Evolutionary conservation across 2,797 vertebrate genomes (phyloP), one percentile per base, ranked within the genome.

Genomic region (Amphiprion clarkii): DNA sequence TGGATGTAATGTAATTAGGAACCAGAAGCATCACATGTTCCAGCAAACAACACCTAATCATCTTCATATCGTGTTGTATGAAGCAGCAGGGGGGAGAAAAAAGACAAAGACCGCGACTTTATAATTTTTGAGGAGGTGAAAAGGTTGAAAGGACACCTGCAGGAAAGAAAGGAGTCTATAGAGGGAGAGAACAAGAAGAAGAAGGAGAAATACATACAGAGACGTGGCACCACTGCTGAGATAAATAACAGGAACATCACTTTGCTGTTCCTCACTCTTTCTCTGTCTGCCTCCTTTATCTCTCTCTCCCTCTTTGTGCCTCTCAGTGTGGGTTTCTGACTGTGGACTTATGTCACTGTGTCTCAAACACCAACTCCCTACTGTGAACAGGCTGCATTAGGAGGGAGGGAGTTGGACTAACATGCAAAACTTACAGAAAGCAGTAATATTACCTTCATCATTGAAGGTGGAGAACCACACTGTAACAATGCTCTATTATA

Each of bases 211-310:
- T 64, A 81, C 71, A 83, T 54, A 83, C 51, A 82, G 57, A 39
- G 67, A 62, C 14, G 39, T n/a, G 55, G 73, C 23, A 36, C 68
- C 77, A 86, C 91, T 21, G 88, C 90, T 88, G 90, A 80, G 89
- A 92, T 92, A 87, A 93, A 88, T 59, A 82, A 78, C 63, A 23
- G 58, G 60, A 81, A 67, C 79, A 76, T 74, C 69, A 74, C 74
- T 85, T 78, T 54, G 69, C 76, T 85, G 71, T 84, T 49, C 44
- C 65, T 67, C 54, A 39, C 58, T 70, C 3, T 25, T 33, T 53
- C 63, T 57, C 52, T 4, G 1, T 56, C 70, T 69, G 48, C 68
- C 57, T 71, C 71, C 75, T 71, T 61, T 53, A 52, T 64, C 42
- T 68, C 53, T 33, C 42, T 27, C 31, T 54, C n/a, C 31, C 31